phyloP scores from a whole-genome alignment of 2,797 vertebrate genomes.

The Tokudaia tokunoshimensis region DNA sequence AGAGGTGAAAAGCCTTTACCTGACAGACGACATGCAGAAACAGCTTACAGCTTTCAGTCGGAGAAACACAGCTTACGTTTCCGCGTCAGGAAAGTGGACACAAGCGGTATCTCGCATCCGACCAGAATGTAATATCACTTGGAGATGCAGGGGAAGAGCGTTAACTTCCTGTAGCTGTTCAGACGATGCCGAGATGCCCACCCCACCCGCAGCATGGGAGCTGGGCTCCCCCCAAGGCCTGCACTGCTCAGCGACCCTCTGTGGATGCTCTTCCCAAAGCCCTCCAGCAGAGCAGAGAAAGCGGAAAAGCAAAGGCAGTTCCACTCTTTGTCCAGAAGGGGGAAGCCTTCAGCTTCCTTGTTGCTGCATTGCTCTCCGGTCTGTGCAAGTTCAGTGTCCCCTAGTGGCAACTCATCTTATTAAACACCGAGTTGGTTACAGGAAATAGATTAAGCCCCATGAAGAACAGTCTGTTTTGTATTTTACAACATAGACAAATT shows the following conservation, averaged over 20 bases:
- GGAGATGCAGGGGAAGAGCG: neutral
- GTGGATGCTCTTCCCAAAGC: neutral
- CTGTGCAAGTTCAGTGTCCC: slow-evolving; percentile 63
- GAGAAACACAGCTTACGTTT: neutral
- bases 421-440: neutral
- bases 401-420: slow-evolving; percentile 64
- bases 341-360: neutral
- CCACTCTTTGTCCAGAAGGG: neutral
- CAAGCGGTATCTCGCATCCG: neutral
- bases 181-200: neutral
- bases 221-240: neutral
- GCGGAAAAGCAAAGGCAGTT: neutral
- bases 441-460: neutral
- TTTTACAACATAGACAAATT: neutral
- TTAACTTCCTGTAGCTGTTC: neutral
- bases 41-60: neutral
- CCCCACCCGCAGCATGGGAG: neutral
- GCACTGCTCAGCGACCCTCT: neutral
- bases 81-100: neutral
- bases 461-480: neutral
- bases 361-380: neutral
- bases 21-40: neutral
- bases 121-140: neutral
- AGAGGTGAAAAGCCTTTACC: neutral
- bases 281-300: neutral